Percentiles rank a stretch among this genome's conserved stretches.
Evolutionary conservation across 2,888 invertebrate species (phyloP).

Genomic region (Eilema caniola): DNA sequence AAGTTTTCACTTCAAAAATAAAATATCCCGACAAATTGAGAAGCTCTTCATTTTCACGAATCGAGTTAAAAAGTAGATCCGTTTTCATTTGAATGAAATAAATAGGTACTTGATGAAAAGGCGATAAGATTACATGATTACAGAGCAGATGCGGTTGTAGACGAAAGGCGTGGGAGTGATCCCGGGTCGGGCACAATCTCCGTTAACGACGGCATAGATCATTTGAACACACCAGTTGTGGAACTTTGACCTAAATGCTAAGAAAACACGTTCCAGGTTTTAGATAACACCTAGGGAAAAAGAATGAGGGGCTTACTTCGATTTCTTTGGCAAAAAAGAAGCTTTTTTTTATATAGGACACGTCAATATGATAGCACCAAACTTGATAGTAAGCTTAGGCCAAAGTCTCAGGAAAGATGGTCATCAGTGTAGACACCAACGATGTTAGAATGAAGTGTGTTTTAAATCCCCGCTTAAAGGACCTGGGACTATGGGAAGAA

Average conservation of each 20-base stretch:
- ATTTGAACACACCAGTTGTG: not conserved
- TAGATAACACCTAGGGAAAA: not conserved
- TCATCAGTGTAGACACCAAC: no score
- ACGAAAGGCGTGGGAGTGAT: not conserved
- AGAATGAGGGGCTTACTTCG: no score
- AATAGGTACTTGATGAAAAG: constrained; percentile 21
- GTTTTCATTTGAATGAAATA: not conserved
- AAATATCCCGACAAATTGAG: not conserved
- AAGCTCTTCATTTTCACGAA: not conserved
- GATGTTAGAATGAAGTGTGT: no score
- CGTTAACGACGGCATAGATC: constrained; percentile 2
- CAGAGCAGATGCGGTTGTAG: constrained; percentile 20
- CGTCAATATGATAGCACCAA: no score
- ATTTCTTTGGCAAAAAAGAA: no score
- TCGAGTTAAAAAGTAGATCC: not conserved
- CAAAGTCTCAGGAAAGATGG: no score
- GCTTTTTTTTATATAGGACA: no score
- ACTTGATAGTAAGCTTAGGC: no score
- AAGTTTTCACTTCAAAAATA: no score
- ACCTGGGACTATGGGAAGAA: no score
- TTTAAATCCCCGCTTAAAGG: no score
- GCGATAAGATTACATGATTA: constrained; percentile 31
- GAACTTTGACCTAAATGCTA: constrained; percentile 11
- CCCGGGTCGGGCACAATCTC: constrained; percentile 2
- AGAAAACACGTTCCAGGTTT: not conserved